Conservation (phyloP, 2,888 invertebrate genomes). For the Seira sanloemensis region DNA sequence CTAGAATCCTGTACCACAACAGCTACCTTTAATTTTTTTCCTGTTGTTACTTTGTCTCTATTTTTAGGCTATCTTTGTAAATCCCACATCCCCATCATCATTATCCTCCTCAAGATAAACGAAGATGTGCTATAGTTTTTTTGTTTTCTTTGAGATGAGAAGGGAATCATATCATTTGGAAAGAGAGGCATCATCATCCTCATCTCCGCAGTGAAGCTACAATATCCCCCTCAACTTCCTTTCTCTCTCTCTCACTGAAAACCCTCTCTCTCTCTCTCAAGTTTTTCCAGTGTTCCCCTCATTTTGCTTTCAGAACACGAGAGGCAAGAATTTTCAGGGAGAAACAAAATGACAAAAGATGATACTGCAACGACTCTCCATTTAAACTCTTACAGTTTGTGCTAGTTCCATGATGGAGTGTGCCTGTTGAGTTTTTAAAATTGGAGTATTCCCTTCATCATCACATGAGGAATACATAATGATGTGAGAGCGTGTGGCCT, state of each 20-base stretch:
- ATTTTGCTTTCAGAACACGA: neutral
- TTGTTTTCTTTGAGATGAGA: neutral
- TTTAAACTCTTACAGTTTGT: neutral
- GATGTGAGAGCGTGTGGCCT: neutral
- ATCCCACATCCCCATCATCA: slow-evolving; percentile 23
- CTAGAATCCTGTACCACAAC: neutral
- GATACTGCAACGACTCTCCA: neutral
- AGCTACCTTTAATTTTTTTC: neutral
- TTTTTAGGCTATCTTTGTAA: slow-evolving; percentile 37
- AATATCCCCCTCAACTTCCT: neutral
- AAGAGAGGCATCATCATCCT: neutral
- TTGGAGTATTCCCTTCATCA: neutral
- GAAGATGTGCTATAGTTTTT: neutral
- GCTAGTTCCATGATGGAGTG: neutral
- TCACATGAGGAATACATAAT: neutral
- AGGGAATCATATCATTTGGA: neutral
- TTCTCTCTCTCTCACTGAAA: too few species aligned
- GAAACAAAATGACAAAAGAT: neutral
- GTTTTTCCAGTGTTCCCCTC: too few species aligned
- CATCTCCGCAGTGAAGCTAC: neutral
- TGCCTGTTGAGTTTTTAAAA: slow-evolving; percentile 49
- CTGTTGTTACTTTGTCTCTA: slow-evolving; percentile 23
- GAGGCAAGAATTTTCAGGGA: too few species aligned
- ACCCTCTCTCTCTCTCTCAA: too few species aligned
- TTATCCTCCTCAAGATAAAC: neutral